Conservation (phyloP, 1,140 invertebrate species). For the Magallana ariakensis region DNA sequence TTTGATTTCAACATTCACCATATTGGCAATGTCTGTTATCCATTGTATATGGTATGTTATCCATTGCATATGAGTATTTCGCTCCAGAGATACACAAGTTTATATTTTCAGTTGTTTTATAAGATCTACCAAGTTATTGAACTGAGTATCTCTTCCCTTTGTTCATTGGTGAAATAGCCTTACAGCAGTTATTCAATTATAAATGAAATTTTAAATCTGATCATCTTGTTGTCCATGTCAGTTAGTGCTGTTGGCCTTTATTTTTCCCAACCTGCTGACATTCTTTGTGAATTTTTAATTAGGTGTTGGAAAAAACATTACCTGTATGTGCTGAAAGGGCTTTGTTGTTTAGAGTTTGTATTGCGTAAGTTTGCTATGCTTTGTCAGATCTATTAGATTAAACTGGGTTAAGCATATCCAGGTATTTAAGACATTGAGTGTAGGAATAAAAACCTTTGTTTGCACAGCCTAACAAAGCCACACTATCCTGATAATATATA, state of each 20-base stretch:
- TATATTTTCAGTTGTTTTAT: too few relatives aligned
- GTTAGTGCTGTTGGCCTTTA: background rate
- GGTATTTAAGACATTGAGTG: background rate
- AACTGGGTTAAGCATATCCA: slow-evolving; percentile 21
- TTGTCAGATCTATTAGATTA: background rate
- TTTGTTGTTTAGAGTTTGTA: background rate
- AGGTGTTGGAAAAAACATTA: slow-evolving; percentile 13
- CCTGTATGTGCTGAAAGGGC: slow-evolving; percentile 13
- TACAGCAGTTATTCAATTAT: background rate
- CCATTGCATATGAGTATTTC: too few relatives aligned
- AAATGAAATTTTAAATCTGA: slow-evolving; percentile 12
- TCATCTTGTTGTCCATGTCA: background rate
- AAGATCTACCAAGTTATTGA: too few relatives aligned
- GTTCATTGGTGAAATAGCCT: background rate
- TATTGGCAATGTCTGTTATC: too few relatives aligned
- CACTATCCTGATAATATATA: slow-evolving; percentile 48
- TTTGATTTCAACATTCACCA: too few relatives aligned
- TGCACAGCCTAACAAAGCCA: slow-evolving; percentile 48
- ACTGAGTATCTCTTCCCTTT: background rate
- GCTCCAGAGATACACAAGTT: too few relatives aligned
- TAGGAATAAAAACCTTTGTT: slow-evolving; percentile 4
- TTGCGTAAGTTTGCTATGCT: background rate
- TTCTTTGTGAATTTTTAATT: slow-evolving; percentile 7
- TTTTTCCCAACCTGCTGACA: background rate
- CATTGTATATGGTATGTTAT: too few relatives aligned